Evolutionary conservation across 2,888 invertebrate genomes (phyloP).

Genomic region (Parascotia fuliginaria): DNA sequence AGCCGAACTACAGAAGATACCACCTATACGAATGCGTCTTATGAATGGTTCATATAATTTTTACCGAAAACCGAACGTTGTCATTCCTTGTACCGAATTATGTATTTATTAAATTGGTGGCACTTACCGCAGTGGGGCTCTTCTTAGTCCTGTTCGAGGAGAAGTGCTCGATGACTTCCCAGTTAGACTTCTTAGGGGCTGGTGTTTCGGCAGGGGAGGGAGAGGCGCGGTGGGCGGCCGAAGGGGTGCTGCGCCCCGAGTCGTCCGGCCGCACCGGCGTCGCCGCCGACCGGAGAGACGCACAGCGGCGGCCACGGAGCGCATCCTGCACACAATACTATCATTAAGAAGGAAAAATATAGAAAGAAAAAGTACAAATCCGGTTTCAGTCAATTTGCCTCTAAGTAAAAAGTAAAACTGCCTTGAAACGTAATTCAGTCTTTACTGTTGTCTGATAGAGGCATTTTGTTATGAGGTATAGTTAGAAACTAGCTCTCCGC

Average conservation of each 20-base stretch:
- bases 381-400: too few relatives aligned
- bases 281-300: constrained; percentile 83
- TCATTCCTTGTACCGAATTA: not conserved
- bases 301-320: constrained; percentile 86
- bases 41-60: too few relatives aligned
- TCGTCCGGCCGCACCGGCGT: constrained; percentile 63
- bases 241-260: constrained; percentile 75
- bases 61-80: too few relatives aligned
- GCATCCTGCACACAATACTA: constrained; percentile 85
- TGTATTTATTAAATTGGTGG: not conserved
- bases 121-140: constrained; percentile 79
- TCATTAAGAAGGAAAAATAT: too few relatives aligned
- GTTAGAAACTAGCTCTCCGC: too few relatives aligned
- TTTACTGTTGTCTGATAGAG: too few relatives aligned
- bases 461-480: too few relatives aligned
- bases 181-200: constrained; percentile 92
- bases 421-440: too few relatives aligned
- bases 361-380: too few relatives aligned
- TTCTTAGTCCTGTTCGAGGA: constrained; percentile 86
- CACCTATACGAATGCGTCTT: too few relatives aligned
- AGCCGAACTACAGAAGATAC: too few relatives aligned
- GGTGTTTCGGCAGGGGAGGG: constrained; percentile 84
- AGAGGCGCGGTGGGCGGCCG: constrained; percentile 73
- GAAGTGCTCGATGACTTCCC: constrained; percentile 96
- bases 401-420: too few relatives aligned